These are phyloP conservation scores for Empidonax traillii DNA, from an alignment of 2,113 vertebrate genomes.

Conservation along the genomic window DNA sequence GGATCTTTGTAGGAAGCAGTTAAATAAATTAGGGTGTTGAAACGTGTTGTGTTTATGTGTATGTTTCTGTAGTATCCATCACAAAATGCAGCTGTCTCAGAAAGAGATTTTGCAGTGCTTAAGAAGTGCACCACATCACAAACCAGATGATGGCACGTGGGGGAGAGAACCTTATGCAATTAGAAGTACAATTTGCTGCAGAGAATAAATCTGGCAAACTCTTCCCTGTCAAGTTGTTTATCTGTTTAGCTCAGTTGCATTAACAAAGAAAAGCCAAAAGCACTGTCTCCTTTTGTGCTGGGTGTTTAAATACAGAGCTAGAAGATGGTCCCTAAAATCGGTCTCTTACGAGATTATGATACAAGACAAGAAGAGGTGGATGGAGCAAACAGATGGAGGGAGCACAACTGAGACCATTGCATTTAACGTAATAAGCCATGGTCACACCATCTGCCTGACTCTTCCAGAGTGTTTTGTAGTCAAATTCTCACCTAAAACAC, in stretches of 20 bases:
- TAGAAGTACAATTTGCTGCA: conserved; percentile 20
- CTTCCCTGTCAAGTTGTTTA: conserved; percentile 16
- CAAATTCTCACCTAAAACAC: background rate
- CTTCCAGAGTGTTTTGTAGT: background rate
- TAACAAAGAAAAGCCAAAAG: background rate
- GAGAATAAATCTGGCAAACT: background rate
- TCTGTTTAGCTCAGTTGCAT: background rate
- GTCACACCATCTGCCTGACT: background rate
- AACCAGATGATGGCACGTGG: background rate
- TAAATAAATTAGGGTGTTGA: background rate
- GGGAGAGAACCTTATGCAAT: conserved; percentile 18
- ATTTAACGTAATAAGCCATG: background rate
- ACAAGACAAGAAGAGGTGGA: background rate
- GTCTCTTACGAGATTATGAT: background rate
- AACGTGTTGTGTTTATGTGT: background rate
- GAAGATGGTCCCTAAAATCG: background rate
- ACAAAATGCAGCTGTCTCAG: conserved; percentile 13
- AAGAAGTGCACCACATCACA: background rate
- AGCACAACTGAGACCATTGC: background rate
- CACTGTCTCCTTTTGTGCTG: background rate
- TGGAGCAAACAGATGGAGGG: conserved; percentile 11
- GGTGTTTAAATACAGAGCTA: background rate
- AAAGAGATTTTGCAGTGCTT: background rate
- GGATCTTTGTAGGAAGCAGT: background rate
- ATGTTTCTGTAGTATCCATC: background rate